Evolutionary conservation across 2,797 vertebrate species (phyloP).

Genomic region (Holocentrus rufus): DNA sequence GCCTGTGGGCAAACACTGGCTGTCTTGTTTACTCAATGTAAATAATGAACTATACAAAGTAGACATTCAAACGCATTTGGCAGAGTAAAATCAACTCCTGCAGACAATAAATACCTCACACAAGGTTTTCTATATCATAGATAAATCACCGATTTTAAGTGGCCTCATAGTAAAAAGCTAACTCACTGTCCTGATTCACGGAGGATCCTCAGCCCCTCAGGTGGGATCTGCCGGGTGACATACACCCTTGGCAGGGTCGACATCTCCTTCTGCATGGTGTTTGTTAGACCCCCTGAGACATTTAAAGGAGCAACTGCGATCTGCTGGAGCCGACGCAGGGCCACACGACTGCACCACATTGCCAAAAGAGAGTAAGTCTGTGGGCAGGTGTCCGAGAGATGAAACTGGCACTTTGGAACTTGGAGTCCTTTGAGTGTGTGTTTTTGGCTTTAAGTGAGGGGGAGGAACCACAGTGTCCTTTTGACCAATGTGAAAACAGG

Average conservation of each 20-base stretch:
- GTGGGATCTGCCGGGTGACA: constrained; percentile 83
- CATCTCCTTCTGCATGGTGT: constrained; percentile 70
- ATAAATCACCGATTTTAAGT: background rate
- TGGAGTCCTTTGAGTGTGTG: constrained; percentile 39
- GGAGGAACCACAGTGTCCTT: constrained; percentile 64
- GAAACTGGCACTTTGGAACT: constrained; percentile 59
- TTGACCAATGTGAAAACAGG: constrained; percentile 76
- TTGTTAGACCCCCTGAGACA: constrained; percentile 38
- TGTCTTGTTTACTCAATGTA: constrained; percentile 62
- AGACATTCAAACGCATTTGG: constrained; percentile 12
- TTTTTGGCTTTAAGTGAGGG: constrained; percentile 58
- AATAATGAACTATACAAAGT: constrained; percentile 61
- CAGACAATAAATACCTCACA: background rate
- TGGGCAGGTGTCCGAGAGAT: constrained; percentile 37
- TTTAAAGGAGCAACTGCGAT: constrained; percentile 64
- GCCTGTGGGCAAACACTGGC: constrained; percentile 47
- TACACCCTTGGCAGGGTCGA: constrained; percentile 80
- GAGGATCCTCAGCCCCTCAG: constrained; percentile 82
- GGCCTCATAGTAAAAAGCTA: background rate
- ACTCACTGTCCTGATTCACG: constrained; percentile 84
- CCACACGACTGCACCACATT: constrained; percentile 80
- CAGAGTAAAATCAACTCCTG: background rate
- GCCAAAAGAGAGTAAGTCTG: constrained; percentile 30
- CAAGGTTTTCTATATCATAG: background rate
- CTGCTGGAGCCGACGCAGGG: constrained; percentile 73